These are phyloP conservation scores for Oxyteleia sp. DNA, from an alignment of 2,888 invertebrate species.

Conservation along the genomic window DNA sequence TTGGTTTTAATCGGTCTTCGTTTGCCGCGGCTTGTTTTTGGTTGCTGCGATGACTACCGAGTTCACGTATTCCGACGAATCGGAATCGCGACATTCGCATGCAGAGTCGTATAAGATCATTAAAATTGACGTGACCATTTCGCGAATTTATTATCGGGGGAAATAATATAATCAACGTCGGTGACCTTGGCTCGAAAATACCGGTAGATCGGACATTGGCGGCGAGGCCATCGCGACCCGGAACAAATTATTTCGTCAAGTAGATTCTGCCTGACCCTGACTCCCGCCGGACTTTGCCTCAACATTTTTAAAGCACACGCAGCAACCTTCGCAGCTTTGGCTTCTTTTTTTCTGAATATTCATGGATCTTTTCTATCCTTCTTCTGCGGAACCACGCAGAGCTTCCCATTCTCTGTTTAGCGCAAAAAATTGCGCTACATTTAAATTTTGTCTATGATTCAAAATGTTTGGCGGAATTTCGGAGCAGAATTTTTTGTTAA, in stretches of 20 bases:
- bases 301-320: conserved; percentile 56
- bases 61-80: neutral
- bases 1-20: too few species aligned
- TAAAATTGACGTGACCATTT: conserved; percentile 20
- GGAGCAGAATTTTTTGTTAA: too few species aligned
- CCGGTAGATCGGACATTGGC: conserved; percentile 63
- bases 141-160: conserved; percentile 57
- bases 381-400: neutral
- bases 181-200: conserved; percentile 64
- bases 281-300: conserved; percentile 51
- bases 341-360: conserved; percentile 2
- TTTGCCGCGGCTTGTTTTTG: too few species aligned
- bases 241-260: conserved; percentile 72
- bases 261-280: conserved; percentile 67
- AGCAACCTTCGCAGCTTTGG: conserved; percentile 41
- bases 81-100: neutral
- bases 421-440: too few species aligned
- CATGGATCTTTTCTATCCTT: neutral
- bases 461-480: too few species aligned
- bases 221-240: conserved; percentile 62
- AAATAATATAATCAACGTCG: conserved; percentile 52
- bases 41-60: too few species aligned
- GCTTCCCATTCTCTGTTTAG: neutral
- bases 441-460: too few species aligned
- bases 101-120: conserved; percentile 7